phyloP scores from a whole-genome alignment of 2,888 invertebrate genomes.

The Polyommatus icarus region DNA sequence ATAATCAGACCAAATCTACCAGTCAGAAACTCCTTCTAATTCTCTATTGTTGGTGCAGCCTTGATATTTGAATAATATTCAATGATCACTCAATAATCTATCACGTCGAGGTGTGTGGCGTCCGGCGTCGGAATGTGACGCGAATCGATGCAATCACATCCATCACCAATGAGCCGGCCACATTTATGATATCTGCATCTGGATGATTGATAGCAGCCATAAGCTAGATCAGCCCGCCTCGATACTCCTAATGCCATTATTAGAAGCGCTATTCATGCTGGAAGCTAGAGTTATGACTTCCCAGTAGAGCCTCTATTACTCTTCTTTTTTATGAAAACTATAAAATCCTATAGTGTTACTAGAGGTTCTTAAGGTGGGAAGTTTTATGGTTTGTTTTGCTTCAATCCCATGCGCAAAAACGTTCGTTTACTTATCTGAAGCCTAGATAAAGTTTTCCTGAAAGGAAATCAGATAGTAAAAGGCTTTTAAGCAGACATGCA shows the following conservation, averaged over 20 bases:
- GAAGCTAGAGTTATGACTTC: not conserved
- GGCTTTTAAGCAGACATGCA: not conserved
- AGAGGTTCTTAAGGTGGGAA: not conserved
- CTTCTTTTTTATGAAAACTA: not conserved
- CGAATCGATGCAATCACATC: slow-evolving; percentile 32
- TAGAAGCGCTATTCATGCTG: not conserved
- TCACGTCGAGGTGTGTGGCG: not conserved
- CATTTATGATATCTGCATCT: slow-evolving; percentile 18
- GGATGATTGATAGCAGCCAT: slow-evolving; percentile 11
- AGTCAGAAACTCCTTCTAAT: not conserved
- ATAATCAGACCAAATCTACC: not conserved
- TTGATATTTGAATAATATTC: not conserved
- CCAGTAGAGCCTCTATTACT: not conserved
- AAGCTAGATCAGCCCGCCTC: not conserved
- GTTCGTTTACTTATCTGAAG: not conserved
- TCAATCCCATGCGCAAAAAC: not conserved
- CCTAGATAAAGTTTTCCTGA: not conserved
- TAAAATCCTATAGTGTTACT: not conserved
- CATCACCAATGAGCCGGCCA: slow-evolving; percentile 11
- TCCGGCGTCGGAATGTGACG: slow-evolving; percentile 27
- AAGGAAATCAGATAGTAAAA: not conserved
- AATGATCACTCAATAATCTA: not conserved
- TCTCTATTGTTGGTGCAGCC: not conserved
- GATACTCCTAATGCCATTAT: not conserved
- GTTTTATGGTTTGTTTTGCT: not conserved